These are phyloP conservation scores for Thaumatotibia leucotreta DNA, from an alignment of 1,140 invertebrate species.

Conservation along the genomic window DNA sequence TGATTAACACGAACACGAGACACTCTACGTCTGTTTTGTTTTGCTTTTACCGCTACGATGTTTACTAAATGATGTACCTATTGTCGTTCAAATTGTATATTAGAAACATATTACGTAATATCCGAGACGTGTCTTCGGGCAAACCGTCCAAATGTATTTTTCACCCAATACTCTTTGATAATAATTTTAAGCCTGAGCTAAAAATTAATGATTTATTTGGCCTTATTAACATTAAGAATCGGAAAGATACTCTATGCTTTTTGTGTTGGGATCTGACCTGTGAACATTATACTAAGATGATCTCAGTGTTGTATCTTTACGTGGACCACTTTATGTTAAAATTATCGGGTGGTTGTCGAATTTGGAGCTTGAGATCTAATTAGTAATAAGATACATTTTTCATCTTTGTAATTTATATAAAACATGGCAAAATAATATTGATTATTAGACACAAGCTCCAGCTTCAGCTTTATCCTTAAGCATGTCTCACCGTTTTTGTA, in stretches of 20 bases:
- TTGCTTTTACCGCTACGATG: constrained; percentile 75
- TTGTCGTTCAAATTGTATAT: constrained; percentile 43
- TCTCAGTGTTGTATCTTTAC: constrained; percentile 37
- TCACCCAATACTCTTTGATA: constrained; percentile 71
- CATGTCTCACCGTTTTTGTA: constrained; percentile 60
- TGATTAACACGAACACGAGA: constrained; percentile 70
- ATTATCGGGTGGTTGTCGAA: constrained; percentile 29
- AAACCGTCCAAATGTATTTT: constrained; percentile 68
- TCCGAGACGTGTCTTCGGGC: constrained; percentile 48
- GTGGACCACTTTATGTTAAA: constrained; percentile 30
- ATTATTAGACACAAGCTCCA: constrained; percentile 31
- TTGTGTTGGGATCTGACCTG: constrained; percentile 56
- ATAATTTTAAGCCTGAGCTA: constrained; percentile 58
- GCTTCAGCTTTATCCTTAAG: constrained; percentile 54
- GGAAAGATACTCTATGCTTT: constrained; percentile 48
- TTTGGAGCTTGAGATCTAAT: constrained; percentile 37
- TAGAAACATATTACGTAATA: constrained; percentile 45
- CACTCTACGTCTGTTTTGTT: constrained; percentile 66
- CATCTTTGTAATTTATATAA: background rate
- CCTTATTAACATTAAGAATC: constrained; percentile 63
- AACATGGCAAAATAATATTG: constrained; percentile 17
- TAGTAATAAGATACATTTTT: background rate
- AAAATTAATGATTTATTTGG: constrained; percentile 55
- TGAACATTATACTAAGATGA: constrained; percentile 39
- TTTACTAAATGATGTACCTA: constrained; percentile 61